Evolutionary conservation across 2,113 vertebrate species (phyloP), one percentile per base, ranked within the genome.

Genomic region (Cygnus atratus): DNA sequence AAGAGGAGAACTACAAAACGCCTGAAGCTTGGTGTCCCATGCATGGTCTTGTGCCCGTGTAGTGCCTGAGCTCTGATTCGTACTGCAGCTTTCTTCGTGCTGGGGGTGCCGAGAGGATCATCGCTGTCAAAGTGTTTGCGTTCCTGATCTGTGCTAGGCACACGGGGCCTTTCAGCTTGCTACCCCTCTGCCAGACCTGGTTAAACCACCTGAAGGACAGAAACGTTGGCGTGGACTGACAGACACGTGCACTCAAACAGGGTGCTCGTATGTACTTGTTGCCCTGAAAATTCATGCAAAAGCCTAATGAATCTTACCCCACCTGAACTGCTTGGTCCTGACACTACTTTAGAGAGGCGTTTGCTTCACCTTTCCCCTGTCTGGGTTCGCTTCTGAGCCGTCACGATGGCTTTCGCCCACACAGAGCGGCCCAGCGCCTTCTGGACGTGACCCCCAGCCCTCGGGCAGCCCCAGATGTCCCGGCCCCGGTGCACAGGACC

Each of bases 101-200:
- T 0, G 2, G 24, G n/a, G 13, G 0, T 59, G 31, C 3, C 3
- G 74, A 71, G 63, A 41, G 22, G 62, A 41, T 90, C 41, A 11
- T 44, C 0, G 0, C 35, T 39, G 11, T 29, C 63, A 39, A 20
- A 79, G 33, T 5, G 2, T 75, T 89, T 68, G 62, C 17, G 13
- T n/a, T 65, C 67, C 66, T 50, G 48, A 58, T 57, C 35, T 66
- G 26, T 61, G 54, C 33, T 61, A 75, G 26, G 58, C 21, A n/a
- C 6, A 31, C 19, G 58, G n/a, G 54, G 29, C 29, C 54, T 68
- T 67, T 1, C 4, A 59, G 52, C 37, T 39, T 28, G 11, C 52
- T 52, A 1, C 57, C 31, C 73, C 73, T 79, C 39, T 73, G 28
- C 16, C 1, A 3, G 39, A 7, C 70, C 84, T 66, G 50, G 44